A percentile compares a stretch with the other conserved stretches of the same genome.
Conservation (phyloP, 92 coral and sea anemone species). For the Desmophyllum pertusum region DNA sequence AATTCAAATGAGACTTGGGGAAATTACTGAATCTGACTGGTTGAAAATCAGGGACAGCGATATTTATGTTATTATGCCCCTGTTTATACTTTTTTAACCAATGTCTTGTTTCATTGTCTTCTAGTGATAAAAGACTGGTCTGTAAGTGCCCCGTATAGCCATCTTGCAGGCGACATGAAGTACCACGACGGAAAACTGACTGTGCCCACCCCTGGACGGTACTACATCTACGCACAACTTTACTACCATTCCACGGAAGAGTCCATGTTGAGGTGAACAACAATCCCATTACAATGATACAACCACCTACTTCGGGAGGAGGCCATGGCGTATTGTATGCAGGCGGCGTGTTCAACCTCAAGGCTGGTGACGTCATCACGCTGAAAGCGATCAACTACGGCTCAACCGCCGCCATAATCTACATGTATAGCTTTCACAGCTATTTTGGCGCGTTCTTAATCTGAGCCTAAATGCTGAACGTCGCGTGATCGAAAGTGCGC, state of each 20-base stretch:
- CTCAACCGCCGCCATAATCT: slow-evolving; percentile 1
- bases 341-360: slow-evolving; percentile 22
- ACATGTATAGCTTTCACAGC: slow-evolving; percentile 58
- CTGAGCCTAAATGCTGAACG: neutral
- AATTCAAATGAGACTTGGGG: too few species aligned
- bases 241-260: slow-evolving; percentile 56
- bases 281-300: neutral
- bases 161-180: slow-evolving; percentile 71
- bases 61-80: too few species aligned
- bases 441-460: slow-evolving; percentile 83
- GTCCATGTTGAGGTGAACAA: slow-evolving; percentile 53
- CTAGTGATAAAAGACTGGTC: slow-evolving; percentile 20
- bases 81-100: too few species aligned
- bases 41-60: too few species aligned
- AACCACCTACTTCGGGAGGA: neutral
- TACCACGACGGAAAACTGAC: slow-evolving; percentile 69
- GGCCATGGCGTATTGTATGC: neutral
- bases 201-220: slow-evolving; percentile 71
- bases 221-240: slow-evolving; percentile 75
- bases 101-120: too few species aligned
- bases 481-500: neutral
- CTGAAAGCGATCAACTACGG: neutral
- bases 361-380: slow-evolving; percentile 23
- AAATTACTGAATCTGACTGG: too few species aligned
- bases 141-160: slow-evolving; percentile 4